A percentile compares a stretch with the other conserved stretches of the same genome.
Conservation (phyloP, 2,113 vertebrate species). For the Antechinus flavipes region DNA sequence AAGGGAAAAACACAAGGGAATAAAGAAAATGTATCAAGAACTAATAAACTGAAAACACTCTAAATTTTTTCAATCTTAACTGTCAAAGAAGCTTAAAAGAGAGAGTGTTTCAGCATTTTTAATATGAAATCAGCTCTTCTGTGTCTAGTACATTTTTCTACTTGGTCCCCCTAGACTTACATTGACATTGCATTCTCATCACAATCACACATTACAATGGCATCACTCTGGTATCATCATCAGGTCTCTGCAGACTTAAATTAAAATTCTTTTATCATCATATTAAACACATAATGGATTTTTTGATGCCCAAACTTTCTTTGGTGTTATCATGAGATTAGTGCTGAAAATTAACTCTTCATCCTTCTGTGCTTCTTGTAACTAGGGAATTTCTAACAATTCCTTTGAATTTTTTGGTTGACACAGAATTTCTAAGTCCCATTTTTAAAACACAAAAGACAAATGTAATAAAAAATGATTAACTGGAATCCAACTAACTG, state of each 20-base stretch:
- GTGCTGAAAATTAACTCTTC: conserved; percentile 32
- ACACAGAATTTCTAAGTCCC: not conserved
- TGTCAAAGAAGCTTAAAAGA: not conserved
- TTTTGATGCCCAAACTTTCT: conserved; percentile 14
- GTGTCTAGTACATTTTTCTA: not conserved
- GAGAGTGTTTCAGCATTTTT: not conserved
- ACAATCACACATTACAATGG: not conserved
- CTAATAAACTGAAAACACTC: not conserved
- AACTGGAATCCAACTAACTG: not conserved
- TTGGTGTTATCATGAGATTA: not conserved
- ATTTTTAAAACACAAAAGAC: conserved; percentile 23
- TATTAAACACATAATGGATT: conserved; percentile 13
- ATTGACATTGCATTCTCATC: not conserved
- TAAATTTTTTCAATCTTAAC: not conserved
- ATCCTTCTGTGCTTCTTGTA: not conserved
- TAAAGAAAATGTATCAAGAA: conserved; percentile 8
- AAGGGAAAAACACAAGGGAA: not conserved
- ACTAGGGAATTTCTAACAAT: not conserved
- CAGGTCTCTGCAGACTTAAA: conserved; percentile 3
- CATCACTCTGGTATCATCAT: not conserved
- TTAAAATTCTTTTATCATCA: conserved; percentile 18
- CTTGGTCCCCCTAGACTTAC: not conserved
- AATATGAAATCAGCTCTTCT: not conserved
- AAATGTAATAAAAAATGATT: conserved; percentile 6
- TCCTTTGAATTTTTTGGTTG: not conserved